A percentile compares a stretch with the other conserved stretches of the same genome.
Evolutionary conservation across 2,888 invertebrate genomes (phyloP).

Genomic region (Barypeithes pellucidus): DNA sequence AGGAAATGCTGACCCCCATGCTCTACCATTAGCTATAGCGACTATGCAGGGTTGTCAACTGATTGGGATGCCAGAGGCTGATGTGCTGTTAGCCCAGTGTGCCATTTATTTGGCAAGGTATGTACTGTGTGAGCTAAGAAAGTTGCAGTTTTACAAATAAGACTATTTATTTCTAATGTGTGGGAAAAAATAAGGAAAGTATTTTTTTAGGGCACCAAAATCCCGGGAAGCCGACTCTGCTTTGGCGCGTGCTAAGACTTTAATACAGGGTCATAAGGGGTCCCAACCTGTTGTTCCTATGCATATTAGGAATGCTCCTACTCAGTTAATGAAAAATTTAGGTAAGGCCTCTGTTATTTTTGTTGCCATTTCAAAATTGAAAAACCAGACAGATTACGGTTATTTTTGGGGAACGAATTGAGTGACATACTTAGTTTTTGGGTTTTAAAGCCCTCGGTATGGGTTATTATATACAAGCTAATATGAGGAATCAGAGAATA

Average conservation of each 20-base stretch:
- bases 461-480: too few relatives aligned
- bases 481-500: too few relatives aligned
- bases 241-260: conserved; percentile 74
- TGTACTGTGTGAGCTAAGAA: background rate
- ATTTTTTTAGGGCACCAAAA: conserved; percentile 77
- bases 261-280: conserved; percentile 77
- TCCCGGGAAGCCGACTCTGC: conserved; percentile 76
- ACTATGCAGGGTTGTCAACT: conserved; percentile 86
- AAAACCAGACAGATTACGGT: too few relatives aligned
- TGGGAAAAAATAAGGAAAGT: too few relatives aligned
- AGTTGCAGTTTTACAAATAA: too few relatives aligned
- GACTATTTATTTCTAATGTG: too few relatives aligned
- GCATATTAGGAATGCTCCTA: conserved; percentile 87
- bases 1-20: conserved; percentile 80
- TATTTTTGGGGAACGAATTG: too few relatives aligned
- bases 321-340: conserved; percentile 83
- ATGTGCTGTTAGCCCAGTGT: conserved; percentile 84
- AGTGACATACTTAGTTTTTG: too few relatives aligned
- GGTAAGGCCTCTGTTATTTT: conserved; percentile 71
- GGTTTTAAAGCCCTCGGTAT: too few relatives aligned
- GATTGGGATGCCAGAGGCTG: conserved; percentile 88
- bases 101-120: conserved; percentile 79
- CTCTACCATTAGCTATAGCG: conserved; percentile 80
- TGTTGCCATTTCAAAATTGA: too few relatives aligned
- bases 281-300: conserved; percentile 83